These are phyloP conservation scores for Centrocercus urophasianus DNA, from an alignment of 2,113 vertebrate genomes.

Conservation along the genomic window DNA sequence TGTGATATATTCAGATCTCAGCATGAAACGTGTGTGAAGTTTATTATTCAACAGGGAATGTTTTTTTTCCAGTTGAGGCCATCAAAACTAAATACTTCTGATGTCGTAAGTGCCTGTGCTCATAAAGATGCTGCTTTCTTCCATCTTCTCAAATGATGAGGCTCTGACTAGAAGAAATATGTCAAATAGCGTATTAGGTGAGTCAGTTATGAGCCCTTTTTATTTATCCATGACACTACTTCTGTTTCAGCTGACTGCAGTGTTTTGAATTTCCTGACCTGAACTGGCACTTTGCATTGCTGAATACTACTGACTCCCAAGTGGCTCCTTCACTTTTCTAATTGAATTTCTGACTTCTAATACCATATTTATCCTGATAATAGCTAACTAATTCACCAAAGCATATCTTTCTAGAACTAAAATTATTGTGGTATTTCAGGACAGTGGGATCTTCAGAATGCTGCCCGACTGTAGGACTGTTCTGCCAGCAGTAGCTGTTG, in stretches of 20 bases:
- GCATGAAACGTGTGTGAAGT: not conserved
- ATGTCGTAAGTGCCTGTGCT: not conserved
- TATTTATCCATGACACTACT: not conserved
- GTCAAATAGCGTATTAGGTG: not conserved
- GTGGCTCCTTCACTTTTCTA: not conserved
- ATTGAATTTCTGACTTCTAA: slow-evolving; percentile 36
- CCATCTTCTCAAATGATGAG: not conserved
- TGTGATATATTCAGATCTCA: not conserved
- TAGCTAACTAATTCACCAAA: not conserved
- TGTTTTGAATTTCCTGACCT: slow-evolving; percentile 26
- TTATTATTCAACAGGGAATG: not conserved
- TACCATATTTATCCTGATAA: not conserved
- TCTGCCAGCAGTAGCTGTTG: not conserved
- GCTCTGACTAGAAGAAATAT: not conserved
- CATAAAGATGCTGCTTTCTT: not conserved
- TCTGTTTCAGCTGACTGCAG: not conserved
- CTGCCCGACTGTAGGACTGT: not conserved
- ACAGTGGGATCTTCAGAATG: not conserved
- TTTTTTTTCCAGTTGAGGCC: not conserved
- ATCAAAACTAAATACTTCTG: not conserved
- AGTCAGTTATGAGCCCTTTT: not conserved
- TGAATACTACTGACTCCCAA: not conserved
- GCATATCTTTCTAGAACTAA: not conserved
- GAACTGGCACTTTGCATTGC: not conserved
- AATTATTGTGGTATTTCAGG: not conserved